phyloP scores from a whole-genome alignment of 1,140 invertebrate genomes.

The Zaprionus davidi region DNA sequence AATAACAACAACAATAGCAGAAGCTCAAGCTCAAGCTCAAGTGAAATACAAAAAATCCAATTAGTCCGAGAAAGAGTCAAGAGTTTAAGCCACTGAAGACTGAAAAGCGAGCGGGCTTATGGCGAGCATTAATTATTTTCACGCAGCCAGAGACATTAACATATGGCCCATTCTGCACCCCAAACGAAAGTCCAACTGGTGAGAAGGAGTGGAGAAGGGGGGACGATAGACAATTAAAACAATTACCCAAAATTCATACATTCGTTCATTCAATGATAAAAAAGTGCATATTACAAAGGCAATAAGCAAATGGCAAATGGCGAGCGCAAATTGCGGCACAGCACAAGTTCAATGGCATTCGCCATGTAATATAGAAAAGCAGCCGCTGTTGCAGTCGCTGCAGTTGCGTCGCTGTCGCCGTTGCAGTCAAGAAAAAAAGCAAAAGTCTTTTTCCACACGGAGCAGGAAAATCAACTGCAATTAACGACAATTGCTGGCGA shows the following conservation, averaged over 20 bases:
- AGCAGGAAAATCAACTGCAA: conserved; percentile 80
- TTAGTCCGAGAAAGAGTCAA: conserved; percentile 48
- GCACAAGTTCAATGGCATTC: conserved; percentile 69
- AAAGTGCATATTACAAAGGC: conserved; percentile 25
- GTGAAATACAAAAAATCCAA: conserved; percentile 60
- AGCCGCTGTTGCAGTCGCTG: too few species aligned
- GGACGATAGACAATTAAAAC: conserved; percentile 50
- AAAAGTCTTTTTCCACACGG: conserved; percentile 64
- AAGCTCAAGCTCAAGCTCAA: conserved; percentile 7
- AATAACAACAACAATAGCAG: conserved; percentile 19
- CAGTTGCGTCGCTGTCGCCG: not conserved
- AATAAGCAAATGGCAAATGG: conserved; percentile 25
- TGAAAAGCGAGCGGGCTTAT: conserved; percentile 7
- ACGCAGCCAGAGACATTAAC: conserved; percentile 56
- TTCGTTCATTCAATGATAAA: conserved; percentile 6
- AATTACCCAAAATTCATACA: conserved; percentile 45
- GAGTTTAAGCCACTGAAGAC: conserved; percentile 20
- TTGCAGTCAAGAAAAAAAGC: conserved; percentile 46
- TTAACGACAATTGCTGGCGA: conserved; percentile 71
- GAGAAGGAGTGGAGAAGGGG: too few species aligned
- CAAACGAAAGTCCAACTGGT: not conserved
- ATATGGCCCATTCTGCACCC: conserved; percentile 26
- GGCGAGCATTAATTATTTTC: conserved; percentile 35
- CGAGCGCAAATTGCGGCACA: conserved; percentile 45
- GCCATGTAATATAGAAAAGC: conserved; percentile 41